A percentile compares a stretch with the other conserved stretches of the same genome.
These are phyloP conservation scores for Coremacera marginata DNA, from an alignment of 2,888 invertebrate species.

Conservation along the genomic window DNA sequence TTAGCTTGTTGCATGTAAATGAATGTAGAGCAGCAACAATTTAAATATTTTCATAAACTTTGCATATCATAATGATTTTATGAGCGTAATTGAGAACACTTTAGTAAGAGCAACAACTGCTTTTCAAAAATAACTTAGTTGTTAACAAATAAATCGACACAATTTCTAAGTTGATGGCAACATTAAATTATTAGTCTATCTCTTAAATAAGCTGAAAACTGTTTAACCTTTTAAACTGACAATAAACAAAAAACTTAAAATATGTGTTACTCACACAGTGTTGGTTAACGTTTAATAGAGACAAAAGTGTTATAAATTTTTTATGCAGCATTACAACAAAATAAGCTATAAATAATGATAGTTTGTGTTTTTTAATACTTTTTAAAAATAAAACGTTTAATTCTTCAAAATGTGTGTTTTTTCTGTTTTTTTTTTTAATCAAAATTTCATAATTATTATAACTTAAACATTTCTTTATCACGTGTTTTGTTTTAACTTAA, in stretches of 20 bases:
- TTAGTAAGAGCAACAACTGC: background rate
- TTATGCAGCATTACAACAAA: too few relatives aligned
- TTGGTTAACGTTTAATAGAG: too few relatives aligned
- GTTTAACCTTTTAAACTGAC: too few relatives aligned
- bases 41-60: background rate
- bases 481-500: background rate
- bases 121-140: background rate
- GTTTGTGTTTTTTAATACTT: background rate
- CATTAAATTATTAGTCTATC: background rate
- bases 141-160: constrained; percentile 8
- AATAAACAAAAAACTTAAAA: too few relatives aligned
- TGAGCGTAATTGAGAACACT: too few relatives aligned
- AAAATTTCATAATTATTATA: background rate
- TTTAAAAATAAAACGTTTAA: background rate
- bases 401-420: background rate
- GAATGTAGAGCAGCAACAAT: background rate
- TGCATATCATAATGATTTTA: background rate
- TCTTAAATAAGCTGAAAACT: too few relatives aligned
- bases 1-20: too few relatives aligned
- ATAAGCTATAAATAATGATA: background rate
- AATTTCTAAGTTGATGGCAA: background rate
- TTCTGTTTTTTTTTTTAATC: too few relatives aligned
- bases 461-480: background rate
- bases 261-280: too few relatives aligned
- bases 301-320: too few relatives aligned